Conservation (phyloP, 2,888 invertebrate species). For the Acholoe squamosa region DNA sequence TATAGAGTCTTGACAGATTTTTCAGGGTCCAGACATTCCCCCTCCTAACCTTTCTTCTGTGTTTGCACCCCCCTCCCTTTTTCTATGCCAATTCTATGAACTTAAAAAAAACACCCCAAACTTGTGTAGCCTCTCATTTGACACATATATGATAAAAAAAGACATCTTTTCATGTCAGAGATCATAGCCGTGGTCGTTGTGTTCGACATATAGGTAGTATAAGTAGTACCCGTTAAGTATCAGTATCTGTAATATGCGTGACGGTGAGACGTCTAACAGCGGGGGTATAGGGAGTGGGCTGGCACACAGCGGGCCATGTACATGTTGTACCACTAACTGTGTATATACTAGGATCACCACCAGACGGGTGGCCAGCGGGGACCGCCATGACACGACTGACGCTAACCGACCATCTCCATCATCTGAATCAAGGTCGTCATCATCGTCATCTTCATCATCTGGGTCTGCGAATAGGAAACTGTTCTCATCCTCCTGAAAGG, state of each 20-base stretch:
- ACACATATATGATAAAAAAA: too few relatives aligned
- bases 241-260: background rate
- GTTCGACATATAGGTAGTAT: slow-evolving; percentile 31
- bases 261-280: background rate
- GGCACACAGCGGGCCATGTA: slow-evolving; percentile 10
- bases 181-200: background rate
- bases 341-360: slow-evolving; percentile 42
- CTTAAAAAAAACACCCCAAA: too few relatives aligned
- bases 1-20: too few relatives aligned
- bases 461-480: slow-evolving; percentile 2
- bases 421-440: background rate
- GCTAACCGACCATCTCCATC: background rate
- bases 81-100: too few relatives aligned
- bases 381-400: slow-evolving; percentile 33
- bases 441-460: slow-evolving; percentile 45
- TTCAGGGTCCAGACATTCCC: too few relatives aligned
- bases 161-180: background rate
- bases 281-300: background rate
- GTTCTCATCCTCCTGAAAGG: slow-evolving; percentile 38
- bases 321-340: slow-evolving; percentile 9
- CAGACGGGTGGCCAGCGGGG: background rate
- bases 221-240: background rate
- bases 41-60: too few relatives aligned
- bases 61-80: too few relatives aligned
- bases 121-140: too few relatives aligned